phyloP scores from a whole-genome alignment of 2,113 vertebrate species.

The Stictonetta naevosa region DNA sequence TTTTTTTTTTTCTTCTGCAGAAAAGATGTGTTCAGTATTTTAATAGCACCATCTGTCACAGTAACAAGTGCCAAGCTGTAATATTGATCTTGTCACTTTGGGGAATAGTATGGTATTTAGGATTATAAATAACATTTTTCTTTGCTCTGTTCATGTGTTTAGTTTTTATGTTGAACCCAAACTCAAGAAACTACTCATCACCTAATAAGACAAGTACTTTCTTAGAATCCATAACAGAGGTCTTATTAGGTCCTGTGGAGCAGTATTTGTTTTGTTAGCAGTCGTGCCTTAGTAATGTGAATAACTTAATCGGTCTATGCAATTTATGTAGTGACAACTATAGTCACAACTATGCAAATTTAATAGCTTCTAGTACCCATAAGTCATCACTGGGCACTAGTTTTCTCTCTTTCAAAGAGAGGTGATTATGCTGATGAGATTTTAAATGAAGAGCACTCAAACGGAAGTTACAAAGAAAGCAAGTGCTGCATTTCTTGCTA shows the following conservation, averaged over 20 bases:
- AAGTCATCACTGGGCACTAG: background rate
- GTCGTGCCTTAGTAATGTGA: background rate
- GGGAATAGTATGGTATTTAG: constrained; percentile 77
- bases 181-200: constrained; percentile 13
- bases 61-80: constrained; percentile 63
- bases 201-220: background rate
- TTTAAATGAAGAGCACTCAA: background rate
- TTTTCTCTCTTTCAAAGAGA: background rate
- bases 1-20: background rate
- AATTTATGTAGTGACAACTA: background rate
- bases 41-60: constrained; percentile 76
- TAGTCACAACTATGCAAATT: background rate
- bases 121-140: constrained; percentile 77
- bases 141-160: constrained; percentile 47
- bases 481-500: background rate
- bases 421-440: background rate
- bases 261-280: background rate
- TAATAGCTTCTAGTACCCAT: background rate
- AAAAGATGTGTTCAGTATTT: constrained; percentile 66
- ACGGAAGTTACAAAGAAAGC: background rate
- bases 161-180: constrained; percentile 20
- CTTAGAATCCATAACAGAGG: background rate
- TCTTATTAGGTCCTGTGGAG: background rate
- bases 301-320: background rate
- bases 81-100: constrained; percentile 80